These are phyloP conservation scores for Gadus chalcogrammus DNA, from an alignment of 2,113 vertebrate genomes.

Conservation along the genomic window DNA sequence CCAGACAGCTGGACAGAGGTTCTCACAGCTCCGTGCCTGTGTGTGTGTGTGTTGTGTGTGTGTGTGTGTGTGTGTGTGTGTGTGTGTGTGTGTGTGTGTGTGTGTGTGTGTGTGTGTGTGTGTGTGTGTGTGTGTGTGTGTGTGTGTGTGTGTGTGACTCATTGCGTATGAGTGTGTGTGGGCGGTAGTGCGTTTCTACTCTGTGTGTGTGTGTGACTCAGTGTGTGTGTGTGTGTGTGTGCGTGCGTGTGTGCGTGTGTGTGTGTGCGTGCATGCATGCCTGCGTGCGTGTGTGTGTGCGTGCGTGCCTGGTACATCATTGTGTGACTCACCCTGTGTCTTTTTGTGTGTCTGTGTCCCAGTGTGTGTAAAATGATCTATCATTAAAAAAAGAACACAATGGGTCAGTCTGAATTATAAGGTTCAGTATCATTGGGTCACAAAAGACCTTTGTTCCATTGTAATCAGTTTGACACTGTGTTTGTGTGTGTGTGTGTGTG, in stretches of 20 bases:
- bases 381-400: background rate
- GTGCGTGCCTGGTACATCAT: background rate
- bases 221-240: slow-evolving; percentile 14
- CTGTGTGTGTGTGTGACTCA: background rate
- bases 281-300: slow-evolving; percentile 12
- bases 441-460: background rate
- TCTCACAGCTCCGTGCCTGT: background rate
- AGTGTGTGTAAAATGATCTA: background rate
- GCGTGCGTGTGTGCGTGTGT: background rate
- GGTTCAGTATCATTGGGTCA: background rate
- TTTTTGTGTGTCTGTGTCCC: background rate
- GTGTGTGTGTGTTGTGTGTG: background rate
- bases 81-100: background rate
- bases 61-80: background rate
- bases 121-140: background rate
- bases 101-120: background rate
- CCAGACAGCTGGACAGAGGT: background rate
- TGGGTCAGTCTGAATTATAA: background rate
- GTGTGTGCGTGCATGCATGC: slow-evolving; percentile 14
- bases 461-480: background rate
- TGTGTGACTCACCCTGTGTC: background rate
- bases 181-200: slow-evolving; percentile 1
- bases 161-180: background rate
- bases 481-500: slow-evolving; percentile 31
- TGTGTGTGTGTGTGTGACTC: slow-evolving; percentile 1